Base-by-base conservation (phyloP, 2,113 vertebrate species). In the Heterotis niloticus region DNA sequence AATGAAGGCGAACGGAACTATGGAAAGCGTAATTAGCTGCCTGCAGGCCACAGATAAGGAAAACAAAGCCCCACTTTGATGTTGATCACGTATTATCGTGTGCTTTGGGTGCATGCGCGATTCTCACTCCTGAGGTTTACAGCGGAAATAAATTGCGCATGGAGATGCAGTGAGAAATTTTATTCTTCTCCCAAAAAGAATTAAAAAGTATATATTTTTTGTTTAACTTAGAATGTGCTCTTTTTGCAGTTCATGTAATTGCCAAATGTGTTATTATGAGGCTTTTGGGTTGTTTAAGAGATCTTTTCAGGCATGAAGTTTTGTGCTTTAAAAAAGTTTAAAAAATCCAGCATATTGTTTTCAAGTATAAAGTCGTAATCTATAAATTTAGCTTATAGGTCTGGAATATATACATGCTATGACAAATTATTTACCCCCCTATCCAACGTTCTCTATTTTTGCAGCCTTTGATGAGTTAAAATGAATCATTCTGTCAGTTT, bases 21-120 rank as follows among this genome's bases (percentile, higher is more conserved):
- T 66, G 74, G 84, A 80, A 84, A 86, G 81, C 73, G 81, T 83
- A 87, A 90, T 85, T 85, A 76, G 80, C 78, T 83, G 83, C 78
- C 86, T 91, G 86, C 81, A 81, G 83, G 83, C 82, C 76, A 81
- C 76, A 83, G 87, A 90, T 89, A 91, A 91, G 84, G 80, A 85
- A 87, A 82, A 84, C 84, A 86, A 88, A 86, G 81, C 83, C 83
- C 81, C n/a, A 80, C 81, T 88, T 89, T 90, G 86, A 90, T 88
- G 87, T 86, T 86, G 85, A 88, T 88, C 83, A 82, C 82, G 88
- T 83, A 84, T 86, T 84, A 84, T 87, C 84, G 88, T 70, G 80
- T 82, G 84, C 83, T 84, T 82, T 87, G 51, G 88, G 70, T 62
- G 60, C 29, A 73, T 59, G 28, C 12, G 59, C 64, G 52, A 51